These are phyloP conservation scores for Acomys russatus DNA, from an alignment of 2,797 vertebrate genomes.

Conservation along the genomic window DNA sequence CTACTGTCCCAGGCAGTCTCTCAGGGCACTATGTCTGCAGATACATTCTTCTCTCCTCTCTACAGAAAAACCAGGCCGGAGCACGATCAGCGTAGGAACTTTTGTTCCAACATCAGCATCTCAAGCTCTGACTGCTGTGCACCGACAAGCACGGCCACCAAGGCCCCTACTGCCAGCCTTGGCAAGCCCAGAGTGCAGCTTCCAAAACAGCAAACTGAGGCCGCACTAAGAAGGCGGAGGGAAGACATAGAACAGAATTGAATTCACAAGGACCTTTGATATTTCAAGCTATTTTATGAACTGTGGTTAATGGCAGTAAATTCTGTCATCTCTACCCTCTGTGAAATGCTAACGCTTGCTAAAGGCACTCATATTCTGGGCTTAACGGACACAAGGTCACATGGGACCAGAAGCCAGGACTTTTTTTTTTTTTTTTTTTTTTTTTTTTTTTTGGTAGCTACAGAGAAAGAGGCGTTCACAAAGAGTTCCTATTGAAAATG, in stretches of 20 bases:
- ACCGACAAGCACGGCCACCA: neutral
- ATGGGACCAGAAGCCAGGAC: constrained; percentile 67
- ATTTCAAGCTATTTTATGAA: constrained; percentile 61
- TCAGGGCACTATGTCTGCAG: constrained; percentile 51
- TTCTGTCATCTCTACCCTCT: constrained; percentile 67
- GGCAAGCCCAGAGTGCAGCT: constrained; percentile 25
- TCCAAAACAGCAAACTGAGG: constrained; percentile 56
- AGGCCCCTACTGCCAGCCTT: neutral
- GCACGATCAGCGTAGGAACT: constrained; percentile 36
- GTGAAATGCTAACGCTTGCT: constrained; percentile 75
- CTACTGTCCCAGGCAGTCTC: neutral
- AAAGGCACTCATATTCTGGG: constrained; percentile 84
- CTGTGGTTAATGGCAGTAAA: constrained; percentile 49
- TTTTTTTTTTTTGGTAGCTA: constrained; percentile 73
- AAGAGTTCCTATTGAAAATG: constrained; percentile 59
- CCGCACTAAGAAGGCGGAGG: neutral
- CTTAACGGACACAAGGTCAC: constrained; percentile 73
- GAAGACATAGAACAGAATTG: constrained; percentile 13
- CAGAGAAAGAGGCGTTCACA: constrained; percentile 74
- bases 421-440: neutral
- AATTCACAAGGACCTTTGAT: constrained; percentile 58
- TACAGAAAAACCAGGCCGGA: constrained; percentile 36
- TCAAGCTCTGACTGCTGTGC: neutral
- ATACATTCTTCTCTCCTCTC: constrained; percentile 48
- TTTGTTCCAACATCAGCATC: neutral